phyloP scores from a whole-genome alignment of 2,797 vertebrate species.

The Gymnopithys bicolor region DNA sequence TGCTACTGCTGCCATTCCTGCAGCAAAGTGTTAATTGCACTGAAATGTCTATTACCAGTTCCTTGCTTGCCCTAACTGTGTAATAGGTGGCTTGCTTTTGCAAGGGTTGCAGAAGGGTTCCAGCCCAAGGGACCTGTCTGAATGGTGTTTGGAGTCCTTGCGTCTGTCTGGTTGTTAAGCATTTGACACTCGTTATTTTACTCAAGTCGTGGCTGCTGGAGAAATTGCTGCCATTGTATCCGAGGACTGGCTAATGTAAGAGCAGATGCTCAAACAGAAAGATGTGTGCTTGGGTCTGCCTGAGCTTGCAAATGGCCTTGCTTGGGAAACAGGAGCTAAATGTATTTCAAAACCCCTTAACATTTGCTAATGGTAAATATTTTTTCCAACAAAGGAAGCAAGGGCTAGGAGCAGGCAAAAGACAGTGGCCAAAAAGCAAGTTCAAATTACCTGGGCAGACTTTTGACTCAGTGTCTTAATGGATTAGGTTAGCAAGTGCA shows the following conservation, averaged over 20 bases:
- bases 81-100: neutral
- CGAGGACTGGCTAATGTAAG: neutral
- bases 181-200: neutral
- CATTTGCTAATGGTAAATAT: neutral
- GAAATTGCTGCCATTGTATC: neutral
- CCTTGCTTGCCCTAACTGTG: neutral
- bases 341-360: neutral
- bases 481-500: neutral
- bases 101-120: neutral
- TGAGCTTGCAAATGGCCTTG: neutral
- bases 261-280: neutral
- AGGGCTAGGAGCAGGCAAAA: accelerated
- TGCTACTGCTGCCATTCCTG: neutral
- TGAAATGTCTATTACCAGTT: neutral
- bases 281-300: neutral
- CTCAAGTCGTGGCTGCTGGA: neutral
- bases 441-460: neutral
- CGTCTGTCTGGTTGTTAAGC: neutral
- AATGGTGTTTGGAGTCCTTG: neutral
- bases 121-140: neutral
- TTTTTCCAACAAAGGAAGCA: neutral
- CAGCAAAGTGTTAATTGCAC: neutral
- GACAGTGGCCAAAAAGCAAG: neutral
- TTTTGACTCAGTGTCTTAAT: neutral
- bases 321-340: neutral